These are phyloP conservation scores for Kryptolebias marmoratus DNA, from an alignment of 2,113 vertebrate species.

Conservation along the genomic window DNA sequence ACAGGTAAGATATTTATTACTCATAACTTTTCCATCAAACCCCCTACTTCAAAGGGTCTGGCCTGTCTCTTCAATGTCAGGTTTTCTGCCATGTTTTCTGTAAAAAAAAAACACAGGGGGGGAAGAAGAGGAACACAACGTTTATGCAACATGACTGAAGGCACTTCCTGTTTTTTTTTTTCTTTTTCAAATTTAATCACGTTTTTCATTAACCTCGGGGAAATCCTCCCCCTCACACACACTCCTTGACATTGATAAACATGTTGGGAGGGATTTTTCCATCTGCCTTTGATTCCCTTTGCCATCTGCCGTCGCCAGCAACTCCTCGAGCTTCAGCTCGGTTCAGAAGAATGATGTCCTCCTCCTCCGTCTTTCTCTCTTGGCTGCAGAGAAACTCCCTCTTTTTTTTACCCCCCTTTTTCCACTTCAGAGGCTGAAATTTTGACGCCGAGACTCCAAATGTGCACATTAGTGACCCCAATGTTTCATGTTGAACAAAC, in stretches of 20 bases:
- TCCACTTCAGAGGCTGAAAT: slow-evolving; percentile 1
- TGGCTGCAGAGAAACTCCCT: slow-evolving; percentile 6
- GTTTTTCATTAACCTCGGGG: slow-evolving; percentile 53
- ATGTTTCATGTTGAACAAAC: neutral
- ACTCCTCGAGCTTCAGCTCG: slow-evolving; percentile 35
- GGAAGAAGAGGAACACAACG: no score
- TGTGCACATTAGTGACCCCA: neutral
- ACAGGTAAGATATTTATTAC: no score
- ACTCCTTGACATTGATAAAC: slow-evolving; percentile 62
- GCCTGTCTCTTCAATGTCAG: no score
- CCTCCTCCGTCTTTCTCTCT: neutral
- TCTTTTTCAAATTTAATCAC: slow-evolving; percentile 45
- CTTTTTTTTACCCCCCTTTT: neutral
- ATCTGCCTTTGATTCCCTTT: slow-evolving; percentile 69
- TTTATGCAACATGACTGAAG: neutral
- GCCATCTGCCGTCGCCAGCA: slow-evolving; percentile 64
- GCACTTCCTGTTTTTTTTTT: neutral
- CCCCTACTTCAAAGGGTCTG: no score
- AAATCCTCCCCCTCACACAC: slow-evolving; percentile 9
- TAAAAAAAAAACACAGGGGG: no score
- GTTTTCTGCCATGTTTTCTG: no score
- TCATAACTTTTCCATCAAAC: no score
- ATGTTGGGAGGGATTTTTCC: slow-evolving; percentile 69
- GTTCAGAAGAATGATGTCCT: slow-evolving; percentile 32
- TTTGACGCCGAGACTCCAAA: neutral